Evolutionary conservation across 2,113 vertebrate genomes (phyloP), one percentile per base, ranked within the genome.

Genomic region (Cyprinodon variegatus): DNA sequence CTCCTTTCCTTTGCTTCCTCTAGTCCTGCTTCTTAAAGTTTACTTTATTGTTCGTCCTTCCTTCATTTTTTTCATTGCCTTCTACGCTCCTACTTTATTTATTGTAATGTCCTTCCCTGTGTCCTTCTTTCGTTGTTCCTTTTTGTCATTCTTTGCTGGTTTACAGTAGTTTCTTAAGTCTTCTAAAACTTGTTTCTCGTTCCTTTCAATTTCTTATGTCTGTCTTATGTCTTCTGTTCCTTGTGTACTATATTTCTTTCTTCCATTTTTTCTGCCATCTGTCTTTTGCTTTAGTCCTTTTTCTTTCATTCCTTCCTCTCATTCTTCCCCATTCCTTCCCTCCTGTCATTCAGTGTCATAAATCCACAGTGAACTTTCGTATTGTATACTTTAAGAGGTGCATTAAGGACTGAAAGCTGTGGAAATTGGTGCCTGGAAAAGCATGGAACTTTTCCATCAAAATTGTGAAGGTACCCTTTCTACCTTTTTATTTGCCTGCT

Each of bases 401-500:
- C 41, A 9, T 41, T 41, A 41, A 41, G 41, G 14, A 57, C 50
- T 20, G 50, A 57, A 20, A 57, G 17, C 50, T 57, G 50, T 57
- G 50, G 17, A 57, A 57, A 57, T 57, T 57, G 9, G 50, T 20
- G 50, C n/a, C 50, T n/a, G 50, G 14, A 20, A 57, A 57, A 1
- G 50, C 14, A 14, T 57, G 50, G 20, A 57, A 57, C 50, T 57
- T 57, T 57, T 20, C 5, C 50, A 57, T 57, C 50, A 57, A n/a
- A 57, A 57, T 17, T 20, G 3, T 57, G 50, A n/a, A n/a, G 50
- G 6, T 9, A 17, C 8, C 8, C n/a, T 57, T 57, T 57, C 50
- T 81, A n/a, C 46, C 59, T n/a, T 71, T 64, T 74, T 57, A 57
- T 76, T 15, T 64, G 38, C 68, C 86, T 48, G 0, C 36, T 7